Conservation (phyloP, 37 sponge, comb jelly and placozoan species). For the Geodia barretti region DNA sequence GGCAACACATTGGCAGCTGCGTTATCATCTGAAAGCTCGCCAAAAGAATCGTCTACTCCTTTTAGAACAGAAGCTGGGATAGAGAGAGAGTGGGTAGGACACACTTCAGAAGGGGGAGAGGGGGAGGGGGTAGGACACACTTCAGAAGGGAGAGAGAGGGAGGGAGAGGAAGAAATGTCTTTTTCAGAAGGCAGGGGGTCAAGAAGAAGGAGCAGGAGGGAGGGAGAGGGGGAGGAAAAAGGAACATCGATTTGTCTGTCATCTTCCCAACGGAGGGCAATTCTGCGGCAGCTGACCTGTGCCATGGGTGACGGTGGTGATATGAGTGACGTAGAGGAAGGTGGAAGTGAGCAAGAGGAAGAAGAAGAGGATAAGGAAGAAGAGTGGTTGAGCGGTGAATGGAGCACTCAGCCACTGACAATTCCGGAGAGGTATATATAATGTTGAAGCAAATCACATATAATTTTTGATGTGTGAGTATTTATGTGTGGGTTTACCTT, state of each 20-base stretch:
- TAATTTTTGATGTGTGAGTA: background rate
- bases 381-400: background rate
- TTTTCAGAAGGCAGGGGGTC: slow-evolving; percentile 3
- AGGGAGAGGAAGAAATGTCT: background rate
- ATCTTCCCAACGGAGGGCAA: background rate
- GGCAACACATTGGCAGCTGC: no score
- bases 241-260: background rate
- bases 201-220: background rate
- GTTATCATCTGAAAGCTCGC: no score
- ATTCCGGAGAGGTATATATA: background rate
- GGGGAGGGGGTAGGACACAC: background rate
- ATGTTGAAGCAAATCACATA: background rate
- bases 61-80: background rate
- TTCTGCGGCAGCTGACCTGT: background rate
- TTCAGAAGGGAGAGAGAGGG: background rate
- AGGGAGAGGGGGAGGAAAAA: background rate
- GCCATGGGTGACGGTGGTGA: background rate
- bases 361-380: background rate
- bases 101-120: background rate
- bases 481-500: background rate
- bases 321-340: background rate
- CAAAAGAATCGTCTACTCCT: background rate
- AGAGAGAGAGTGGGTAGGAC: background rate
- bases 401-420: no score
- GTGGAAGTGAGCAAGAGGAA: background rate